Percentiles rank a stretch among this genome's conserved stretches.
Evolutionary conservation across 2,113 vertebrate genomes (phyloP).

Genomic region (Campylomormyrus tamandua): DNA sequence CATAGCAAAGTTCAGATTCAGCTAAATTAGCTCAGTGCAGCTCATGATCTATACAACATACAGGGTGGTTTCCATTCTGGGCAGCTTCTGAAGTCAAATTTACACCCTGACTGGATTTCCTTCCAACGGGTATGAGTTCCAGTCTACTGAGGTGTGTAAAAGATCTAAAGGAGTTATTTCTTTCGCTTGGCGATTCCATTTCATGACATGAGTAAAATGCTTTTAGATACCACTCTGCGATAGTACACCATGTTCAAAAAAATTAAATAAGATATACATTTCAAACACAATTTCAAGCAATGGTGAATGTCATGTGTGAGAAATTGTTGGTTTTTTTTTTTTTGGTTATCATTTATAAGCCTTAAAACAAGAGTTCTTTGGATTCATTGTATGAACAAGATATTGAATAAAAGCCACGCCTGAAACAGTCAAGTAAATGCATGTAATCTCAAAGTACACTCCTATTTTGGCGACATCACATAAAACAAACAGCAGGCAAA

Average conservation of each 20-base stretch:
- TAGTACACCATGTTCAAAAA: neutral
- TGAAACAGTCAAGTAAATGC: neutral
- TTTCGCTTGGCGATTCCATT: neutral
- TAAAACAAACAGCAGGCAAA: conserved; percentile 4
- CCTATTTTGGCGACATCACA: neutral
- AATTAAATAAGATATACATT: neutral
- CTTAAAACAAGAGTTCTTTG: neutral
- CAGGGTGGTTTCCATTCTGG: neutral
- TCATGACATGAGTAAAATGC: neutral
- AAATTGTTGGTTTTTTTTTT: neutral
- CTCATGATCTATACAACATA: neutral
- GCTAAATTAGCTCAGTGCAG: neutral
- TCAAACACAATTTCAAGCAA: neutral
- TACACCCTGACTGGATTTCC: neutral
- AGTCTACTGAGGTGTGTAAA: neutral
- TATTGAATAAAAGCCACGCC: neutral
- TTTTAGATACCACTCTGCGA: neutral
- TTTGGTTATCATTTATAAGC: neutral
- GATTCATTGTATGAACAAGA: neutral
- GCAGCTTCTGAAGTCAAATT: neutral
- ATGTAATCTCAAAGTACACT: neutral
- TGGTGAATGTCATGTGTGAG: neutral
- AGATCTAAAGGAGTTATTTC: neutral
- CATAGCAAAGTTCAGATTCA: neutral
- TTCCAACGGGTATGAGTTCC: neutral